Base-by-base conservation (phyloP, 37 sponge, comb jelly and placozoan species). In the Theonella swinhoei region DNA sequence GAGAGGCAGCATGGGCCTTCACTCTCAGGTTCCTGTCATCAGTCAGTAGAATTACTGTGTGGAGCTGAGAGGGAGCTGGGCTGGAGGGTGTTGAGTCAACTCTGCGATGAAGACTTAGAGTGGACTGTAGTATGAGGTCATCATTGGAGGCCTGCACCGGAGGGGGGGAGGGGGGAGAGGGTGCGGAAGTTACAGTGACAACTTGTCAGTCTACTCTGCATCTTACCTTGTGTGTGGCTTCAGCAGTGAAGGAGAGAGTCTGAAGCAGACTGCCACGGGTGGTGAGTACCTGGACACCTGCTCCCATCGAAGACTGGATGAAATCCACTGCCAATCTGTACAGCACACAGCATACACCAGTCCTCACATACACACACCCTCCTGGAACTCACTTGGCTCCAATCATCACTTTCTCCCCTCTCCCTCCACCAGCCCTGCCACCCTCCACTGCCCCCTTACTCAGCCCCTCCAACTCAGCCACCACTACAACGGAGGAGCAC, bases 1-100 rank as follows among this genome's bases (percentile, higher is more conserved):
- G 69, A 33, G 62, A 43, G 19, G 67, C 58, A 25, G 89, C 91
- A 68, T 82, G 91, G 0, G 96, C 90, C 82, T 95, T 95, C 25
- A 95, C 96, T 42, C 96, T 47, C 62, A 95, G 68, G 72, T 95
- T 95, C 65, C 96, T 85, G 79, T 95, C 96, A 47, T 93, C 94
- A 38, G 96, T 95, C 36, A 95, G 65, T 26, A 95, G 78, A 0
- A 93, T 88, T 22, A 95, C 96, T 2, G 59, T 83, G 43, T 75
- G 80, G 39, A 63, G 5, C 22, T 65, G 78, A 64, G 32, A 39
- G 41, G 66, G 19, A n/a, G 25, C 4, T 8, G 66, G 54, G n/a
- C n/a, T n/a, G 30, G 33, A 3, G 65, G 65, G 11, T 30, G 65
- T 26, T 32, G 70, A 70, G 54, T 17, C 11, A 7, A 17, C 14